phyloP scores from a whole-genome alignment of 2,888 invertebrate genomes.

The Margaritifera margaritifera region DNA sequence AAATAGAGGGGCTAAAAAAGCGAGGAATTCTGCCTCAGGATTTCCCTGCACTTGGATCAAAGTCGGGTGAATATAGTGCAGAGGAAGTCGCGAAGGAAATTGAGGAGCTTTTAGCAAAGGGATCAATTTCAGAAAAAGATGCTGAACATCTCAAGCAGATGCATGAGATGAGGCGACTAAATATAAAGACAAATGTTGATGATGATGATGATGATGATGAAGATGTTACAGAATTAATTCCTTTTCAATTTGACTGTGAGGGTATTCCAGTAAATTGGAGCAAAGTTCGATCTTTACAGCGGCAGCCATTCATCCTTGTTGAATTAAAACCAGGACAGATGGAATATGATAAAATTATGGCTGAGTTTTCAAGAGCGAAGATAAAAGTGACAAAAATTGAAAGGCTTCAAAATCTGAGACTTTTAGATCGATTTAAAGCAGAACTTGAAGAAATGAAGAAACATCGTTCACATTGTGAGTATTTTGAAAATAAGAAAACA shows the following conservation, averaged over 20 bases:
- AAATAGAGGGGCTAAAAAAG: slow-evolving; percentile 10
- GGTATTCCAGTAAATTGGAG: slow-evolving; percentile 23
- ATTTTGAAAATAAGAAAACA: not conserved
- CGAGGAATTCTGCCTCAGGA: slow-evolving; percentile 20
- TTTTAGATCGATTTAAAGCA: slow-evolving; percentile 22
- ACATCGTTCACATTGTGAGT: slow-evolving; percentile 17
- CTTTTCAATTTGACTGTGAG: not conserved
- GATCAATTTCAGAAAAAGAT: slow-evolving; percentile 18
- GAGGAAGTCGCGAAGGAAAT: slow-evolving; percentile 28
- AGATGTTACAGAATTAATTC: not conserved
- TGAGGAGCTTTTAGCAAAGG: slow-evolving; percentile 25
- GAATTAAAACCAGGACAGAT: slow-evolving; percentile 13
- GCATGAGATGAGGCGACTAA: slow-evolving; percentile 4
- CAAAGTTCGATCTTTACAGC: not conserved
- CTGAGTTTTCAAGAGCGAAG: slow-evolving; percentile 17
- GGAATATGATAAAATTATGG: slow-evolving; percentile 18
- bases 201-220: slow-evolving; percentile 1
- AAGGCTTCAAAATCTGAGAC: slow-evolving; percentile 18
- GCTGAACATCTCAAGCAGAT: slow-evolving; percentile 5
- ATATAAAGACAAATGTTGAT: not conserved
- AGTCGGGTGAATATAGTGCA: slow-evolving; percentile 13
- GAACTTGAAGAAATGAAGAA: slow-evolving; percentile 21
- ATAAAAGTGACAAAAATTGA: slow-evolving; percentile 25
- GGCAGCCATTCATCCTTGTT: slow-evolving; percentile 8
- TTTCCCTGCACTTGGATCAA: slow-evolving; percentile 6